Percentiles rank a stretch among this genome's conserved stretches.
Conservation (phyloP, 2,888 invertebrate species). For the Kryphioiulus occultus region DNA sequence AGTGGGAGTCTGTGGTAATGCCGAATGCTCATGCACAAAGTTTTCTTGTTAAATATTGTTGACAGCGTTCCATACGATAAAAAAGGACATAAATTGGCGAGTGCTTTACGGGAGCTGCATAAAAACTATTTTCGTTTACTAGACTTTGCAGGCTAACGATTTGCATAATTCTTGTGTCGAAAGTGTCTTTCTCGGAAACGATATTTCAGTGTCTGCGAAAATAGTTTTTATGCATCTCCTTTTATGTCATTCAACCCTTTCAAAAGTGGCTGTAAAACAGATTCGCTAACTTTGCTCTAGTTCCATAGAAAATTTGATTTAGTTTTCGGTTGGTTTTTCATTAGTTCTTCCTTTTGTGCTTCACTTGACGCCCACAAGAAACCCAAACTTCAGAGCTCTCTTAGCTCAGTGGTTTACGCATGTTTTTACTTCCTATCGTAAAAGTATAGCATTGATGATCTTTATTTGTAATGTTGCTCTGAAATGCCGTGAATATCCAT, state of each 20-base stretch:
- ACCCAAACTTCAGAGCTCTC: neutral
- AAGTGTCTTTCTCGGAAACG: neutral
- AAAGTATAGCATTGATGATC: neutral
- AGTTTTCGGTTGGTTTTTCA: conserved; percentile 14
- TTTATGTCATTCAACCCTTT: conserved; percentile 17
- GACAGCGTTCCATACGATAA: neutral
- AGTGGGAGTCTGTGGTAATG: neutral
- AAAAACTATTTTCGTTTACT: neutral
- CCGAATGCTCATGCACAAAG: neutral
- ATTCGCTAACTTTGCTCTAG: neutral
- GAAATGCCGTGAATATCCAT: neutral
- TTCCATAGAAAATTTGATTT: conserved; percentile 1
- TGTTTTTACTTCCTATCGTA: conserved; percentile 22
- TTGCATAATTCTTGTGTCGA: neutral
- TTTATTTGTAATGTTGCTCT: neutral
- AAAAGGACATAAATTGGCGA: neutral
- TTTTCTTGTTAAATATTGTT: neutral
- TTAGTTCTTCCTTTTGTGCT: conserved; percentile 27
- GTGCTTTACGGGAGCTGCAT: neutral
- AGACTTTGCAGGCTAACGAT: neutral
- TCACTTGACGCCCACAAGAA: neutral
- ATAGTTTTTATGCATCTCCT: neutral
- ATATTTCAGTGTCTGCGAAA: neutral
- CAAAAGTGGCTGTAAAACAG: neutral
- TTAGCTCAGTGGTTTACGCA: neutral